A percentile compares a stretch with the other conserved stretches of the same genome.
Conservation (phyloP, 2,888 invertebrate genomes). For the Villa cingulata region DNA sequence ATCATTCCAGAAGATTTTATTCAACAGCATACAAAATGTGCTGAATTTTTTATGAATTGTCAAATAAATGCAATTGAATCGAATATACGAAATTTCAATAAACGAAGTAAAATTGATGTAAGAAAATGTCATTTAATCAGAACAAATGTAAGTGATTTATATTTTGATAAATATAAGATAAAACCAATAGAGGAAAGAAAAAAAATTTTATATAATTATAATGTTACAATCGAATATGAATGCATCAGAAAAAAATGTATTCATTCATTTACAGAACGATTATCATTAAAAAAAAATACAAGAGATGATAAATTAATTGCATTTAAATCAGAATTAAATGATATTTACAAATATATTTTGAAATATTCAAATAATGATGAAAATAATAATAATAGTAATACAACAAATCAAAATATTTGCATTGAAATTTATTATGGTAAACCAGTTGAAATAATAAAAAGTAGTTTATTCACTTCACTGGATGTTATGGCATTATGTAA, state of each 20-base stretch:
- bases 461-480: constrained; percentile 23
- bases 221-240: constrained; percentile 38
- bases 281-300: constrained; percentile 37
- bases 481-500: constrained; percentile 1
- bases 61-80: constrained; percentile 54
- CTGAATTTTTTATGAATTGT: constrained; percentile 48
- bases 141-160: constrained; percentile 42
- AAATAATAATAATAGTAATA: constrained; percentile 4
- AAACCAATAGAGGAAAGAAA: constrained; percentile 38
- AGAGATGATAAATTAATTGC: constrained; percentile 39
- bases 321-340: constrained; percentile 37
- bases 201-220: constrained; percentile 40
- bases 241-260: constrained; percentile 38
- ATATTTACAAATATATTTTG: too few species aligned
- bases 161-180: constrained; percentile 45
- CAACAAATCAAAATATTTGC: neutral
- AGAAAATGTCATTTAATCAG: constrained; percentile 37
- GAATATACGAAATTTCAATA: constrained; percentile 48
- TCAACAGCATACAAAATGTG: constrained; percentile 48
- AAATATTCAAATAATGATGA: too few species aligned
- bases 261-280: constrained; percentile 46
- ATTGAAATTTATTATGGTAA: constrained; percentile 19
- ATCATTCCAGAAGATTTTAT: constrained; percentile 50
- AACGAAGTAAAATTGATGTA: constrained; percentile 18
- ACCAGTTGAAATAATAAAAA: constrained; percentile 18